These are phyloP conservation scores for Drosophila colorata DNA, from an alignment of 2,888 invertebrate genomes.

Conservation along the genomic window DNA sequence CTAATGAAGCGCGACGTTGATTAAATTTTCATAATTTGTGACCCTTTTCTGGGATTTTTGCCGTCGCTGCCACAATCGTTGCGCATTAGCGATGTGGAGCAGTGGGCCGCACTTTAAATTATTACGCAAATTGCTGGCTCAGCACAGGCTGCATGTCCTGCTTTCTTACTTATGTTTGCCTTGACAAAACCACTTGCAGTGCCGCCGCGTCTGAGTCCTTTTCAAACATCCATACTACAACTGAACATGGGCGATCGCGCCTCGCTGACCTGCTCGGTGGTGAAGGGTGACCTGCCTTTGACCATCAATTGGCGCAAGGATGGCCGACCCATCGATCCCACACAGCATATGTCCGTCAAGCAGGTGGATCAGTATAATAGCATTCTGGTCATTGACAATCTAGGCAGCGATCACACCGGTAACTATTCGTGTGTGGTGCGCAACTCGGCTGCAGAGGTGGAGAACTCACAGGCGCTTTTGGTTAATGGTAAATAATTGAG, in stretches of 20 bases:
- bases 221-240: conserved; percentile 89
- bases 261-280: conserved; percentile 90
- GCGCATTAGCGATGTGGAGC: conserved; percentile 20
- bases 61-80: conserved; percentile 14
- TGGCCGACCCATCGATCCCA: conserved; percentile 88
- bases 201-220: conserved; percentile 92
- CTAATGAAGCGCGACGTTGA: conserved; percentile 74
- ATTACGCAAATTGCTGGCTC: conserved; percentile 20
- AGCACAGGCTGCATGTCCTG: conserved; percentile 3
- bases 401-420: conserved; percentile 91
- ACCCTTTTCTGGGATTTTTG: conserved; percentile 37
- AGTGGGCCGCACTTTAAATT: conserved; percentile 20
- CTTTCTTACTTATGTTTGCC: conserved; percentile 29
- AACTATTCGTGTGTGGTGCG: conserved; percentile 91
- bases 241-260: conserved; percentile 91
- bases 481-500: conserved; percentile 90
- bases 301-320: conserved; percentile 92
- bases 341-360: conserved; percentile 89
- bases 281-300: conserved; percentile 91
- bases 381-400: conserved; percentile 91
- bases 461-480: conserved; percentile 90
- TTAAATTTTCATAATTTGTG: conserved; percentile 77
- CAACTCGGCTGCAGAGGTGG: conserved; percentile 90
- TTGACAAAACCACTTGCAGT: conserved; percentile 85
- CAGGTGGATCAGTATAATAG: conserved; percentile 92